These are phyloP conservation scores for Chaetorhynchus papuensis DNA, from an alignment of 2,113 vertebrate species.

Conservation along the genomic window DNA sequence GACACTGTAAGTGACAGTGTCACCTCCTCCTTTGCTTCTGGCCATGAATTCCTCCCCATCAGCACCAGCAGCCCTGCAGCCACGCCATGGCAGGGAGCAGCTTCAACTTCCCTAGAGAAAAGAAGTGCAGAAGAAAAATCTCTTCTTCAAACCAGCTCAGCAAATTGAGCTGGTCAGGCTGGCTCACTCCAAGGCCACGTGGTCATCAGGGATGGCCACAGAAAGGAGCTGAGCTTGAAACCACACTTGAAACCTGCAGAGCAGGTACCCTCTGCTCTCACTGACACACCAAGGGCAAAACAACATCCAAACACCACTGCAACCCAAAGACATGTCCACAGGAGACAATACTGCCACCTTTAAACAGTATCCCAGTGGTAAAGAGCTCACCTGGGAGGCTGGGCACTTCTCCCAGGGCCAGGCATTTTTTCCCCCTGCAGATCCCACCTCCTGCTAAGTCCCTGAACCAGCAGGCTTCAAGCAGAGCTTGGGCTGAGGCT, in stretches of 20 bases:
- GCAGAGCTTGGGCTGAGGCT: not conserved
- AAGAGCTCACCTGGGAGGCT: not conserved
- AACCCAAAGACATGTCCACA: not conserved
- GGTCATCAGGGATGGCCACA: rapidly evolving
- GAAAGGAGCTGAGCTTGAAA: not conserved
- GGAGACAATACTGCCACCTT: not conserved
- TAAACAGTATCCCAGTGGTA: rapidly evolving
- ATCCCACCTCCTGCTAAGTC: not conserved
- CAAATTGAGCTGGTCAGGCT: not conserved
- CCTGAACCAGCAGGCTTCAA: not conserved
- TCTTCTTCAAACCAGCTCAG: not conserved
- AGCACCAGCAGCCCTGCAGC: not conserved
- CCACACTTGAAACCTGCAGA: rapidly evolving
- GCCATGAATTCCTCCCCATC: not conserved
- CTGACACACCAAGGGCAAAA: not conserved
- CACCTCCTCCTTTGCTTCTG: not conserved
- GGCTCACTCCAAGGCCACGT: not conserved
- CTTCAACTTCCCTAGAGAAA: not conserved
- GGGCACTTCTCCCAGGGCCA: not conserved
- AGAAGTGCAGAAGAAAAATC: rapidly evolving
- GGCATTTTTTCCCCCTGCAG: not conserved
- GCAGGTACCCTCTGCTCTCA: not conserved
- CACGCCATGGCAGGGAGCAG: rapidly evolving
- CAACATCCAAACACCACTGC: not conserved
- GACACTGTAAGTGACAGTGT: not conserved